Evolutionary conservation across 2,113 vertebrate species (phyloP).

Genomic region (Naja naja): DNA sequence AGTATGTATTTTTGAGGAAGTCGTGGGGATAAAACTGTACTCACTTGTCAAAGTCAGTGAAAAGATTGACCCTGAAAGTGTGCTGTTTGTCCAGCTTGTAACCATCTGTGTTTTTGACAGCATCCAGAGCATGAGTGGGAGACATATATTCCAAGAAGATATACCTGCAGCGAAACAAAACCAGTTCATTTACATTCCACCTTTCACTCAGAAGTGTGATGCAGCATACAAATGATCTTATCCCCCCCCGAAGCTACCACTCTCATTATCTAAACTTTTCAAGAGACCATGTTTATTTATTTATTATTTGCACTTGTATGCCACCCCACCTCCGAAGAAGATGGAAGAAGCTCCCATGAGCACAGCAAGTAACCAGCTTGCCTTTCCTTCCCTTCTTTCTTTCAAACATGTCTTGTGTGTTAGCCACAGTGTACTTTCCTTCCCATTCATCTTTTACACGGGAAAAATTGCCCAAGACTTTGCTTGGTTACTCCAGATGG

Average conservation of each 20-base stretch:
- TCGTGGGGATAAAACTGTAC: background rate
- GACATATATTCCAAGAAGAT: slow-evolving; percentile 95
- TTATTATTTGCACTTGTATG: no score
- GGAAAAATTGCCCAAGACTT: background rate
- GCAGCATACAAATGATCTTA: background rate
- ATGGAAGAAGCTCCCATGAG: background rate
- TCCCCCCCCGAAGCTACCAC: background rate
- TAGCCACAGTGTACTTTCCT: background rate
- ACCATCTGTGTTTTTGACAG: slow-evolving; percentile 93
- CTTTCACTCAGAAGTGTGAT: background rate
- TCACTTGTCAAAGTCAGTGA: slow-evolving; percentile 98
- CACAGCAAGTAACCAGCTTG: background rate
- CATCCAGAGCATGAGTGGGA: slow-evolving; percentile 88
- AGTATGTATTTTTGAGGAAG: background rate
- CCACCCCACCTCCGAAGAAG: no score
- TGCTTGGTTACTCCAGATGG: background rate
- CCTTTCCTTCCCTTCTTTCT: background rate
- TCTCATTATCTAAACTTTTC: background rate
- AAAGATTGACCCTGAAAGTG: slow-evolving; percentile 95
- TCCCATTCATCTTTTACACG: background rate
- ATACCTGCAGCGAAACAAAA: slow-evolving; percentile 71
- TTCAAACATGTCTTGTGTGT: background rate
- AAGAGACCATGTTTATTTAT: no score
- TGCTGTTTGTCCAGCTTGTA: slow-evolving; percentile 98
- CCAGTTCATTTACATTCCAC: background rate